Evolutionary conservation across 1,140 invertebrate genomes (phyloP).

Genomic region (Penaeus japonicus): DNA sequence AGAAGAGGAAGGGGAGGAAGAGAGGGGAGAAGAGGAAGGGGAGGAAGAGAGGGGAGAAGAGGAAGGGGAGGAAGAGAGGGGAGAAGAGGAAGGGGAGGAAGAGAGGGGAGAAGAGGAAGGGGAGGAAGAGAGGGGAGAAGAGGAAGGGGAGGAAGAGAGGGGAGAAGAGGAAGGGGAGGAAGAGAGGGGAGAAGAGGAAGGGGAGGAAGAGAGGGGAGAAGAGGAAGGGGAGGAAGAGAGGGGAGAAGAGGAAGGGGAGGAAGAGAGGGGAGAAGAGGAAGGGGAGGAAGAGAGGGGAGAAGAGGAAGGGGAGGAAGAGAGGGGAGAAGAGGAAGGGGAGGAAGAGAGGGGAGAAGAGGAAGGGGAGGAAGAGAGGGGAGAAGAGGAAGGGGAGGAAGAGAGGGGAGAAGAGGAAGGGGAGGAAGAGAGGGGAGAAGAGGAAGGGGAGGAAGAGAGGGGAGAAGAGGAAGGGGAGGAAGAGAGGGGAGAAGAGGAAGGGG

Average conservation of each 20-base stretch:
- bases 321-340: neutral
- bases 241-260: neutral
- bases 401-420: neutral
- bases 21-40: neutral
- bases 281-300: neutral
- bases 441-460: neutral
- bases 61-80: neutral
- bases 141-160: neutral
- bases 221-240: neutral
- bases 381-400: neutral
- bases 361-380: neutral
- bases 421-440: neutral
- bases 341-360: neutral
- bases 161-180: no score
- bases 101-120: neutral
- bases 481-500: neutral
- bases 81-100: no score
- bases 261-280: neutral
- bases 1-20: no score
- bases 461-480: neutral
- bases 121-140: neutral
- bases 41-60: neutral
- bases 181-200: no score
- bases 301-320: neutral
- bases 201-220: neutral